Evolutionary conservation across 1,140 invertebrate genomes (phyloP).

Genomic region (Protaetia brevitarsis): DNA sequence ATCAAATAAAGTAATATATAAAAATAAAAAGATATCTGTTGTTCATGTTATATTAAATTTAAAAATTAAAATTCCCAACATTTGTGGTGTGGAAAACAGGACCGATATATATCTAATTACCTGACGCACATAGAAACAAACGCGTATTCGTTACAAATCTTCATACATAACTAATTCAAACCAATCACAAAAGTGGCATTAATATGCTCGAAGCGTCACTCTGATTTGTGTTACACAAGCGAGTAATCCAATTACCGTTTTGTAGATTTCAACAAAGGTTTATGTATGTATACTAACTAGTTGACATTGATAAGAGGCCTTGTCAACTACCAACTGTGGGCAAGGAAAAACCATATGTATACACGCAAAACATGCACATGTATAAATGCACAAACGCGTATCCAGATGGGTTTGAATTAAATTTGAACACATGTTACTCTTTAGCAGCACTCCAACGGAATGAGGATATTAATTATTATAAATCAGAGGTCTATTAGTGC

Average conservation of each 20-base stretch:
- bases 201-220: neutral
- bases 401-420: neutral
- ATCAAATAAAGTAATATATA: too few species aligned
- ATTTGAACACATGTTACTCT: too few species aligned
- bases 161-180: neutral
- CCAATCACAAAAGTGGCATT: conserved; percentile 16
- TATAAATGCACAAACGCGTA: neutral
- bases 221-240: conserved; percentile 5
- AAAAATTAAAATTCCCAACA: too few species aligned
- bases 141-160: neutral
- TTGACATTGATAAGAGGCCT: neutral
- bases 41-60: too few species aligned
- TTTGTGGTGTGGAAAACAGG: too few species aligned
- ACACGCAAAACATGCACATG: neutral
- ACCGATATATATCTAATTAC: too few species aligned
- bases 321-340: neutral
- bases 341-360: neutral
- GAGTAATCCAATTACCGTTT: conserved; percentile 9
- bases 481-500: too few species aligned
- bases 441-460: too few species aligned
- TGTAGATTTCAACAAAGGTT: conserved; percentile 8
- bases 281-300: neutral
- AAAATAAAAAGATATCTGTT: too few species aligned
- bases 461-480: too few species aligned
- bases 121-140: neutral